Evolutionary conservation across 2,888 invertebrate genomes (phyloP).

Genomic region (Lasioglossum malachurum): DNA sequence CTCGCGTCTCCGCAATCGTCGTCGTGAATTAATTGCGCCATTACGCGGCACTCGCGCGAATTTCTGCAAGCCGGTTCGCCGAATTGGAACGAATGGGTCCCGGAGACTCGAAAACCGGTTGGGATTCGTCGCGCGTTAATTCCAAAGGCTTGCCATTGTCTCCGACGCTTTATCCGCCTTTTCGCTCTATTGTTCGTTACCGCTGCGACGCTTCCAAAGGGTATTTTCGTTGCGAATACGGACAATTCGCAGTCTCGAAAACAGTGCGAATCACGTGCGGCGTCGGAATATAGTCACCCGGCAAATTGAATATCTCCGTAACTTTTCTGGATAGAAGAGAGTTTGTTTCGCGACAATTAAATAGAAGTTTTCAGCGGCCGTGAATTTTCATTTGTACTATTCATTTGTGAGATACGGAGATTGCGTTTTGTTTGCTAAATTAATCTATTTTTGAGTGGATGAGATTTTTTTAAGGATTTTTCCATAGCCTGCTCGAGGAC

Average conservation of each 20-base stretch:
- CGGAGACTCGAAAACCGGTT: not conserved
- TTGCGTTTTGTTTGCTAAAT: not conserved
- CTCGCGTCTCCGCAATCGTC: slow-evolving; percentile 47
- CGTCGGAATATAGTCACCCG: not conserved
- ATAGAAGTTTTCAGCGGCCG: not conserved
- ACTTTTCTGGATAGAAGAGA: not conserved
- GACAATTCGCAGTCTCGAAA: not conserved
- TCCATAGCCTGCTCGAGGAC: not conserved
- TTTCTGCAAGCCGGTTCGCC: slow-evolving; percentile 5
- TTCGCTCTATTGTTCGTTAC: not conserved
- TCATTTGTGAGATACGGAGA: not conserved
- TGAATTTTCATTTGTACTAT: not conserved
- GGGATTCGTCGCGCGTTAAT: slow-evolving; percentile 2
- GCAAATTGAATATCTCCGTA: not conserved
- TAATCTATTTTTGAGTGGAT: not conserved
- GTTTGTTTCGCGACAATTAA: not conserved
- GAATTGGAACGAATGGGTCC: not conserved
- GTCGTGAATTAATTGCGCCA: slow-evolving; percentile 46
- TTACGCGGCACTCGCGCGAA: slow-evolving; percentile 31
- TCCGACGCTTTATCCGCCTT: not conserved
- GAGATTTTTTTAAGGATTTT: not conserved
- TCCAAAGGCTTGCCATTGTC: not conserved
- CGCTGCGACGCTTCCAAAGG: not conserved
- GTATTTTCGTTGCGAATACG: not conserved
- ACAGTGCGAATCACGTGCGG: not conserved